Conservation (phyloP, 92 coral and sea anemone species). For the Phenganax stokvisi region DNA sequence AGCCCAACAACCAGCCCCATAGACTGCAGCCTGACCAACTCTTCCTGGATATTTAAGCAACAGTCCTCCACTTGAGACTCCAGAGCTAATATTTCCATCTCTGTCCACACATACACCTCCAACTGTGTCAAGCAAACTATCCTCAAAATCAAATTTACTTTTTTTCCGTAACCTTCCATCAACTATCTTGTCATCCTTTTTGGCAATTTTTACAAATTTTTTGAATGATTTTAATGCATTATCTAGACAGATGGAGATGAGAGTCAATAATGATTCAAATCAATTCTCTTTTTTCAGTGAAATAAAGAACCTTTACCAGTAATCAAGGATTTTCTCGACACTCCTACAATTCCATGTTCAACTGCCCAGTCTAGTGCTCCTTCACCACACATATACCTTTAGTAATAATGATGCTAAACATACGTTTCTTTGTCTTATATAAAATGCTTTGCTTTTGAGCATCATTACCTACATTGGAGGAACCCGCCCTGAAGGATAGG, state of each 20-base stretch:
- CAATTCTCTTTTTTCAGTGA: neutral
- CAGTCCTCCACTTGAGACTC: constrained; percentile 90
- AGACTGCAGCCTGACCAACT: constrained; percentile 94
- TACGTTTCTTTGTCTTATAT: neutral
- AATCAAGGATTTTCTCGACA: constrained; percentile 46
- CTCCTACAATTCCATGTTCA: constrained; percentile 52
- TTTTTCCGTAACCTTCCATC: neutral
- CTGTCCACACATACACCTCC: constrained; percentile 84
- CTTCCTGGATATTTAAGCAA: constrained; percentile 79
- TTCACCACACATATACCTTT: constrained; percentile 79
- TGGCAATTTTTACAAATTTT: constrained; percentile 39
- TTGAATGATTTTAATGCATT: constrained; percentile 67
- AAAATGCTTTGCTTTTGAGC: neutral
- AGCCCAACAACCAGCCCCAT: constrained; percentile 93
- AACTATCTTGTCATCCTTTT: neutral
- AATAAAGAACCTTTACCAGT: constrained; percentile 51
- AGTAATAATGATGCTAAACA: neutral
- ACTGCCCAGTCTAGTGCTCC: constrained; percentile 83
- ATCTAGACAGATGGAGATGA: constrained; percentile 29
- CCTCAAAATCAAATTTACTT: neutral
- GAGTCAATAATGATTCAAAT: no score
- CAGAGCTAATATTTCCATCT: constrained; percentile 66
- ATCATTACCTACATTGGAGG: constrained; percentile 71
- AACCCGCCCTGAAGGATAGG: constrained; percentile 60
- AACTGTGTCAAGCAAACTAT: constrained; percentile 65